Conservation (phyloP, 1,140 invertebrate genomes). For the Spodoptera frugiperda region DNA sequence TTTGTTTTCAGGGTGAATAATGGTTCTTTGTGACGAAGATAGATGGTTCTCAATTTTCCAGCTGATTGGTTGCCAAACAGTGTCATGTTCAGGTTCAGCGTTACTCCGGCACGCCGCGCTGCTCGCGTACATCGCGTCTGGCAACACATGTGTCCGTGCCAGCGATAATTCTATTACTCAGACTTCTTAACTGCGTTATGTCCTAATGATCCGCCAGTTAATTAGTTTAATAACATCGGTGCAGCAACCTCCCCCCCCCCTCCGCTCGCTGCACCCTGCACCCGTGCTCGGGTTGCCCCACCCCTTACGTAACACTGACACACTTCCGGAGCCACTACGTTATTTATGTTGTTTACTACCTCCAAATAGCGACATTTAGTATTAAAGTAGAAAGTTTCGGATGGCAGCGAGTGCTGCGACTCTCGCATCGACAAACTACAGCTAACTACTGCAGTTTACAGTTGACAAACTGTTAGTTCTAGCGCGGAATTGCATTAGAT, state of each 20-base stretch:
- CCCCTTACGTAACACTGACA: slow-evolving; percentile 41
- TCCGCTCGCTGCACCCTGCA: slow-evolving; percentile 1
- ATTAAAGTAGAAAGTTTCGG: slow-evolving; percentile 16
- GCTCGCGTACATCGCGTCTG: neutral
- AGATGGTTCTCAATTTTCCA: slow-evolving; percentile 14
- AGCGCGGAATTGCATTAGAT: neutral
- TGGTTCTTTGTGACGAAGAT: slow-evolving; percentile 44
- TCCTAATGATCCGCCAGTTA: slow-evolving; percentile 2
- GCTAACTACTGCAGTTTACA: neutral
- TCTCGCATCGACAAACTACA: neutral
- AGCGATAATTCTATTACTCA: neutral
- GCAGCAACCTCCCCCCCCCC: neutral
- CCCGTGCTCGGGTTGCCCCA: neutral
- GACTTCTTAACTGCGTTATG: slow-evolving; percentile 7
- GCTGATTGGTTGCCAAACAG: slow-evolving; percentile 36
- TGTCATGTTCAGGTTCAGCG: slow-evolving; percentile 16
- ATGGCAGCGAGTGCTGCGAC: neutral
- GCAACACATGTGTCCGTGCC: neutral
- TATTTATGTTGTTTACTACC: slow-evolving; percentile 41
- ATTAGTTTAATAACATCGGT: slow-evolving; percentile 25
- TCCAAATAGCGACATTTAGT: slow-evolving; percentile 31
- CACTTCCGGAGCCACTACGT: slow-evolving; percentile 33
- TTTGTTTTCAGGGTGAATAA: slow-evolving; percentile 50
- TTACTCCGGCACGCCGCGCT: neutral
- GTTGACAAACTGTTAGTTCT: too few relatives aligned